phyloP scores from a whole-genome alignment of 92 coral and sea anemone genomes.

The Pocillopora meandrina region DNA sequence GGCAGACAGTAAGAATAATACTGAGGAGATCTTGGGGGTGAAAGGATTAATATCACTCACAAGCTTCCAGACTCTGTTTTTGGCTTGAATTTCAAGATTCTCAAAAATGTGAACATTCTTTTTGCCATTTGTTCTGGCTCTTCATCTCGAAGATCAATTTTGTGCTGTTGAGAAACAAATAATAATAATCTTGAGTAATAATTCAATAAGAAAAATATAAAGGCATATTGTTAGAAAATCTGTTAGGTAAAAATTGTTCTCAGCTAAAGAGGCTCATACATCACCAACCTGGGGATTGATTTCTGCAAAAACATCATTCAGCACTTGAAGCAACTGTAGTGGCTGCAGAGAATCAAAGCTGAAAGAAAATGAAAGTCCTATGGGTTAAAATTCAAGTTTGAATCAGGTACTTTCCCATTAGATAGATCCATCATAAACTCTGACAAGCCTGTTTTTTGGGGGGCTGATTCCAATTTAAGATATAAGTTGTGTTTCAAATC shows the following conservation, averaged over 20 bases:
- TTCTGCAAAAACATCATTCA: constrained; percentile 96
- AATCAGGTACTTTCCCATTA: too few relatives aligned
- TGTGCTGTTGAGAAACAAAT: constrained; percentile 62
- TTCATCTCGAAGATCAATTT: constrained; percentile 91
- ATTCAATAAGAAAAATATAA: background rate
- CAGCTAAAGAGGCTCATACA: too few relatives aligned
- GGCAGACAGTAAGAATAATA: too few relatives aligned
- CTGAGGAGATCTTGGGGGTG: too few relatives aligned
- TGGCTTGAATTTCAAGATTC: constrained; percentile 93
- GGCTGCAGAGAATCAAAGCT: constrained; percentile 97
- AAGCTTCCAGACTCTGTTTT: constrained; percentile 90
- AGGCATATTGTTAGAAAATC: too few relatives aligned
- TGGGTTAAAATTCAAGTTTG: too few relatives aligned
- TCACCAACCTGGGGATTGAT: constrained; percentile 82
- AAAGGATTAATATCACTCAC: constrained; percentile 62
- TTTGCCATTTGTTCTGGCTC: constrained; percentile 94
- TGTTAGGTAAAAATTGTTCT: too few relatives aligned
- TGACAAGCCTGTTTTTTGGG: too few relatives aligned
- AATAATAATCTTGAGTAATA: background rate
- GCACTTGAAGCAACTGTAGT: constrained; percentile 86
- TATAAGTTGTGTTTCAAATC: too few relatives aligned
- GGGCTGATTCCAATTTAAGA: background rate
- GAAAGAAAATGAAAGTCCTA: constrained; percentile 28
- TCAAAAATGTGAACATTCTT: constrained; percentile 90
- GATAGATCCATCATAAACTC: too few relatives aligned